A percentile compares a stretch with the other conserved stretches of the same genome.
phyloP scores from a whole-genome alignment of 1,140 invertebrate genomes.

The Marisa cornuarietis region DNA sequence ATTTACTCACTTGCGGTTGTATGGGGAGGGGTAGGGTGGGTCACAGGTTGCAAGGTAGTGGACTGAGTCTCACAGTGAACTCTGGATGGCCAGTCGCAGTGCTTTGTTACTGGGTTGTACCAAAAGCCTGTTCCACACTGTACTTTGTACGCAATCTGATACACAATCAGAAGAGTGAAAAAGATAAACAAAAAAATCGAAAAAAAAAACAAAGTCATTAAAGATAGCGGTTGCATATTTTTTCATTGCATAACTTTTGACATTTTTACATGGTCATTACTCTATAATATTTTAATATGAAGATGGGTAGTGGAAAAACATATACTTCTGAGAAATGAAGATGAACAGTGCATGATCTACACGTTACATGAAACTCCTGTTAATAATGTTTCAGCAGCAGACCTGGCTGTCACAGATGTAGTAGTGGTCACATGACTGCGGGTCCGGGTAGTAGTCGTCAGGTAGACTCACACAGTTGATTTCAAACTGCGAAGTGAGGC shows the following conservation, averaged over 20 bases:
- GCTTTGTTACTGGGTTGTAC: constrained; percentile 10
- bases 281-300: no score
- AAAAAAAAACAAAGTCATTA: no score
- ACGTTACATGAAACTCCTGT: no score
- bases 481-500: no score
- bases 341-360: no score
- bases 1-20: background rate
- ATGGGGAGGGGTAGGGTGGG: background rate
- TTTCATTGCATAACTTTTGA: no score
- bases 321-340: no score
- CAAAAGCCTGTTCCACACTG: constrained; percentile 4
- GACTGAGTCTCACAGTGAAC: background rate
- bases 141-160: constrained; percentile 7
- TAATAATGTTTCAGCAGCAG: background rate
- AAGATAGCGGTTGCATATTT: no score
- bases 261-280: no score
- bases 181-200: no score
- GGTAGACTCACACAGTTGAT: background rate
- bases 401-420: constrained; percentile 21
- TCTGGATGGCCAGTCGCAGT: constrained; percentile 11
- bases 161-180: background rate
- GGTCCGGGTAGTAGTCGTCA: constrained; percentile 12
- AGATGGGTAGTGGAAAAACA: no score
- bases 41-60: background rate
- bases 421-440: background rate